Evolutionary conservation across 2,888 invertebrate genomes (phyloP), one percentile per base, ranked within the genome.

Genomic region (Lasius fuliginosus): DNA sequence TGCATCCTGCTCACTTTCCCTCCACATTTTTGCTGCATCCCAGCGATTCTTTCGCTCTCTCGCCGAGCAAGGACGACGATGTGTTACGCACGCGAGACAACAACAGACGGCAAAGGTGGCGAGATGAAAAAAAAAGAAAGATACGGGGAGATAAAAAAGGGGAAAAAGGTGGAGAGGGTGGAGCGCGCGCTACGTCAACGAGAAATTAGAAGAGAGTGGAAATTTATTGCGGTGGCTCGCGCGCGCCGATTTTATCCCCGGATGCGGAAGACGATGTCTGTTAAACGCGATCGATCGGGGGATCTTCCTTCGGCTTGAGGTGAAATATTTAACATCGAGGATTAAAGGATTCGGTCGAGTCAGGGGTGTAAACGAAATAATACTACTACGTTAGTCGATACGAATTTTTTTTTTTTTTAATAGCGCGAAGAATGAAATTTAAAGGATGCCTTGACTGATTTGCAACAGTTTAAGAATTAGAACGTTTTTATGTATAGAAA

Each of bases 191-290:
- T 62, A 84, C 74, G 82, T 83, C 86, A 87, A 84, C 82, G 86
- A 84, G 82, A 90, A 88, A 87, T 89, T 88, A 88, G 86, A 87
- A 86, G 88, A 87, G 87, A 85, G 82, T 60, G 67, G 62, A 84
- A 87, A 89, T 90, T 89, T 90, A 88, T 89, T 74, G 73, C 83
- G 65, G 64, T 67, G 60, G 65, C 67, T 73, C 81, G 81, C 58
- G 58, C 40, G 49, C 81, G 74, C 67, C 74, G 42, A 58, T 62
- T 64, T 53, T 53, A 53, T 73, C 67, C 56, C 53, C 60, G 49
- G 46, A 18, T 46, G 69, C 12, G 60, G 67, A 67, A 73, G 71
- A 67, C 40, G 62, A 82, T 40, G 67, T 30, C 60, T 53, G 53
- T 69, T 82, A 69, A 82, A 60, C 46, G 69, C 68, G 53, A 82